These are phyloP conservation scores for Eupithecia centaureata DNA, from an alignment of 2,888 invertebrate genomes.

Conservation along the genomic window DNA sequence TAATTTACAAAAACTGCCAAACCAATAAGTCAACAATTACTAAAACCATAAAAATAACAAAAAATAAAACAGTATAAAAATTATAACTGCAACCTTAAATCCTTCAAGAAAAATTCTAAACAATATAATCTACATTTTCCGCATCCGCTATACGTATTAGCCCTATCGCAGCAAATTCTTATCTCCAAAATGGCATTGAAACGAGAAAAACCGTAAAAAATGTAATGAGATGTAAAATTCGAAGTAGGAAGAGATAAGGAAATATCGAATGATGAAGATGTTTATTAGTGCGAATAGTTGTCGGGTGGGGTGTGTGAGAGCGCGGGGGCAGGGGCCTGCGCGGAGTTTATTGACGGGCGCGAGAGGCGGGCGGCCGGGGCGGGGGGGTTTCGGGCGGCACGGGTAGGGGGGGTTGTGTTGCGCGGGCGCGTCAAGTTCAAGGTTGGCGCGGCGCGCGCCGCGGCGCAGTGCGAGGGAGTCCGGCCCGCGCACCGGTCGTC, in stretches of 20 bases:
- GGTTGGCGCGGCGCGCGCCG: slow-evolving; percentile 85
- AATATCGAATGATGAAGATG: slow-evolving; percentile 23
- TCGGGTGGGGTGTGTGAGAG: slow-evolving; percentile 45
- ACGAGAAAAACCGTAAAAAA: neutral
- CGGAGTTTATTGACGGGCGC: slow-evolving; percentile 81
- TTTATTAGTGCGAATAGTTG: slow-evolving; percentile 37
- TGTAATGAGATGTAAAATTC: slow-evolving; percentile 4
- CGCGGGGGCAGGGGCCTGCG: slow-evolving; percentile 77
- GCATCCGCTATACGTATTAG: neutral
- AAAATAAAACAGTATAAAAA: neutral
- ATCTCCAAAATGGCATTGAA: slow-evolving; percentile 7
- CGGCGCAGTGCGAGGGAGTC: slow-evolving; percentile 84
- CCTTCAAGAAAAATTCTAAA: neutral
- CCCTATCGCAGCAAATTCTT: slow-evolving; percentile 5
- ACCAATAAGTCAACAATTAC: neutral
- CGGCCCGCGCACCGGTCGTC: slow-evolving; percentile 84
- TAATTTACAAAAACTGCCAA: neutral
- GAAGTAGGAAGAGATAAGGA: slow-evolving; percentile 17
- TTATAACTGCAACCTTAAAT: neutral
- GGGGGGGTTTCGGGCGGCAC: too few species aligned
- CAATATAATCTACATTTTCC: neutral
- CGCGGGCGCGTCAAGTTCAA: slow-evolving; percentile 79
- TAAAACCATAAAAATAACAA: too few species aligned
- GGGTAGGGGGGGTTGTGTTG: neutral
- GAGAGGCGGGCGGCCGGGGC: slow-evolving; percentile 57